These are phyloP conservation scores for Amphipyra berbera DNA, from an alignment of 2,888 invertebrate genomes.

Conservation along the genomic window DNA sequence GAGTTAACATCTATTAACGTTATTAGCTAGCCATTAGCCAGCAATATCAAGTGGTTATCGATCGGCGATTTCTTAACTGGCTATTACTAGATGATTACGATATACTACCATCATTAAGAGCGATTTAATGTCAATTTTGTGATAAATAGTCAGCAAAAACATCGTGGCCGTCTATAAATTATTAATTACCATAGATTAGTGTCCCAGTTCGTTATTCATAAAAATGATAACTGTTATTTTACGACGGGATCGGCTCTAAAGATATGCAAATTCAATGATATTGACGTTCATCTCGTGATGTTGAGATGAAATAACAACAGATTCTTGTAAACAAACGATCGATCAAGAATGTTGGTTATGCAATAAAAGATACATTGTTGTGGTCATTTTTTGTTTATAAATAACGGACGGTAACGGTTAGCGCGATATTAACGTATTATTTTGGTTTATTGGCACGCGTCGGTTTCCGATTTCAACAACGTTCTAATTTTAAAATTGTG, in stretches of 20 bases:
- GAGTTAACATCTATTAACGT: conserved; percentile 62
- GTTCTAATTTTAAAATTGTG: conserved; percentile 68
- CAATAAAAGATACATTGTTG: conserved; percentile 52
- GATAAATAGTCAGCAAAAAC: conserved; percentile 52
- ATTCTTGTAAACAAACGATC: conserved; percentile 27
- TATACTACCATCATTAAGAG: conserved; percentile 47
- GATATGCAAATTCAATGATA: conserved; percentile 32
- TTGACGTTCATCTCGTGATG: conserved; percentile 28
- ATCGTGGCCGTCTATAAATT: conserved; percentile 48
- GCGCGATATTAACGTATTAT: conserved; percentile 60
- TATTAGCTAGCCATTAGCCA: conserved; percentile 58
- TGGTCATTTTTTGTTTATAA: conserved; percentile 56
- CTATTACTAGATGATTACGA: conserved; percentile 55
- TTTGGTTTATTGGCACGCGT: conserved; percentile 72
- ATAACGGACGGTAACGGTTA: conserved; percentile 53
- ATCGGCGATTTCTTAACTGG: conserved; percentile 58
- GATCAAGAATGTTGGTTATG: conserved; percentile 44
- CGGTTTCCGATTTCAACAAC: conserved; percentile 66
- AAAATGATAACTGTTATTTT: conserved; percentile 42
- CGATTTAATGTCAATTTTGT: conserved; percentile 51
- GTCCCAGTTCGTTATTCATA: conserved; percentile 33
- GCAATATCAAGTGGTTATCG: conserved; percentile 55
- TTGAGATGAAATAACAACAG: conserved; percentile 41
- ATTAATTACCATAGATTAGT: conserved; percentile 54
- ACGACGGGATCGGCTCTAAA: conserved; percentile 23